phyloP scores from a whole-genome alignment of 2,113 vertebrate species.

The Dascyllus trimaculatus region DNA sequence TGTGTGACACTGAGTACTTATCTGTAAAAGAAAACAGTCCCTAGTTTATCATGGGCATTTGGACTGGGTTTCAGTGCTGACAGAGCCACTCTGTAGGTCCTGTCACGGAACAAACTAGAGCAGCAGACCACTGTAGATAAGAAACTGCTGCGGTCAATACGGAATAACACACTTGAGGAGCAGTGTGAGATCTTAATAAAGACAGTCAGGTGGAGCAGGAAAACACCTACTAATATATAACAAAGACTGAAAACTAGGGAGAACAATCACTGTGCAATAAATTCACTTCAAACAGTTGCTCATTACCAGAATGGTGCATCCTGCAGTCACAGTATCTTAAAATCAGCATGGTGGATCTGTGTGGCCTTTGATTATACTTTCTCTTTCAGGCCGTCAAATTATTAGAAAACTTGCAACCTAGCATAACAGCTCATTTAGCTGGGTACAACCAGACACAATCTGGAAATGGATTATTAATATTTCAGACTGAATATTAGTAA shows the following conservation, averaged over 20 bases:
- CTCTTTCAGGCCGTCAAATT: too few relatives aligned
- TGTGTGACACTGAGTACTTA: too few relatives aligned
- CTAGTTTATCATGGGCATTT: too few relatives aligned
- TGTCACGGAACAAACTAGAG: slow-evolving; percentile 7
- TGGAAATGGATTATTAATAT: too few relatives aligned
- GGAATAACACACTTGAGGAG: neutral
- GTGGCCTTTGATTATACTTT: too few relatives aligned
- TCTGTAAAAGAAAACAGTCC: neutral
- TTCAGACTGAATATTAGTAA: too few relatives aligned
- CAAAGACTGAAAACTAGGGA: neutral
- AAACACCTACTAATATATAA: neutral
- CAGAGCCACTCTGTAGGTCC: neutral
- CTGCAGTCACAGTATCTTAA: neutral
- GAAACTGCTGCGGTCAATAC: slow-evolving; percentile 8
- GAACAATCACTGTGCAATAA: neutral
- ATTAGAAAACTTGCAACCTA: too few relatives aligned
- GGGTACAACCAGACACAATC: too few relatives aligned
- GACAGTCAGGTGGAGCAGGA: rapidly evolving
- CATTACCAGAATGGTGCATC: neutral
- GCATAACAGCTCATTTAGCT: too few relatives aligned
- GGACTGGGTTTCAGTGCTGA: neutral
- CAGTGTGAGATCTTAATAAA: neutral
- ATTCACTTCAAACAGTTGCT: neutral
- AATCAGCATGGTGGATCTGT: too few relatives aligned
- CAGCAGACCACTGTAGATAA: slow-evolving; percentile 4